Percentiles rank a stretch among this genome's conserved stretches.
phyloP scores from a whole-genome alignment of 2,888 invertebrate species.

The Xylocampa areola region DNA sequence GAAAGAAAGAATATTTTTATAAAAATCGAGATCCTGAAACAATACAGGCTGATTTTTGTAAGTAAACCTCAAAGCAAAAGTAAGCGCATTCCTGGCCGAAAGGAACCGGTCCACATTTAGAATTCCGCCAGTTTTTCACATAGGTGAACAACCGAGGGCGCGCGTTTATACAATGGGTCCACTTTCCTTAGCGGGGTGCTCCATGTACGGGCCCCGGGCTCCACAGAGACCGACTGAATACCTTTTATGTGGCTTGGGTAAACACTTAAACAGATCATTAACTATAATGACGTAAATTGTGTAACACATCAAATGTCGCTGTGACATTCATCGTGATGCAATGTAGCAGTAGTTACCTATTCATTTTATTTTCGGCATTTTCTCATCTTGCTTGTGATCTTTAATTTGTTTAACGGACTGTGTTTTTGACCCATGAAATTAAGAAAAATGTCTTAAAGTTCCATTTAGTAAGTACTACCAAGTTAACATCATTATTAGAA shows the following conservation, averaged over 20 bases:
- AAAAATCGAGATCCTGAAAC: slow-evolving; percentile 7
- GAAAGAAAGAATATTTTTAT: no score
- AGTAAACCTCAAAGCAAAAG: slow-evolving; percentile 51
- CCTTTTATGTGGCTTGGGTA: slow-evolving; percentile 57
- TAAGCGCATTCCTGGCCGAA: slow-evolving; percentile 60
- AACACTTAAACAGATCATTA: slow-evolving; percentile 57
- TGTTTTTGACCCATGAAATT: no score
- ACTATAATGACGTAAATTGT: slow-evolving; percentile 58
- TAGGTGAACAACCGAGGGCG: slow-evolving; percentile 78
- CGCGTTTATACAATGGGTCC: slow-evolving; percentile 77
- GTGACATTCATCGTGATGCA: slow-evolving; percentile 44
- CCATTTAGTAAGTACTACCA: no score
- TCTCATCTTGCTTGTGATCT: slow-evolving; percentile 6
- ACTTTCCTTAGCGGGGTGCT: slow-evolving; percentile 80
- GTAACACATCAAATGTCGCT: slow-evolving; percentile 52
- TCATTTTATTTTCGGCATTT: slow-evolving; percentile 8
- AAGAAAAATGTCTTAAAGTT: no score
- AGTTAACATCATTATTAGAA: no score
- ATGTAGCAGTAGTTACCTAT: slow-evolving; percentile 15
- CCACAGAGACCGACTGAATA: slow-evolving; percentile 52
- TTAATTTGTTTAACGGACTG: background rate
- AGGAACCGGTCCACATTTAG: slow-evolving; percentile 61
- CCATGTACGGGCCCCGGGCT: slow-evolving; percentile 66
- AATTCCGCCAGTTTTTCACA: slow-evolving; percentile 77
- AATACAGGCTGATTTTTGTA: slow-evolving; percentile 4